Evolutionary conservation across 2,797 vertebrate species (phyloP), one percentile per base, ranked within the genome.

Genomic region (Acanthurus tractus): DNA sequence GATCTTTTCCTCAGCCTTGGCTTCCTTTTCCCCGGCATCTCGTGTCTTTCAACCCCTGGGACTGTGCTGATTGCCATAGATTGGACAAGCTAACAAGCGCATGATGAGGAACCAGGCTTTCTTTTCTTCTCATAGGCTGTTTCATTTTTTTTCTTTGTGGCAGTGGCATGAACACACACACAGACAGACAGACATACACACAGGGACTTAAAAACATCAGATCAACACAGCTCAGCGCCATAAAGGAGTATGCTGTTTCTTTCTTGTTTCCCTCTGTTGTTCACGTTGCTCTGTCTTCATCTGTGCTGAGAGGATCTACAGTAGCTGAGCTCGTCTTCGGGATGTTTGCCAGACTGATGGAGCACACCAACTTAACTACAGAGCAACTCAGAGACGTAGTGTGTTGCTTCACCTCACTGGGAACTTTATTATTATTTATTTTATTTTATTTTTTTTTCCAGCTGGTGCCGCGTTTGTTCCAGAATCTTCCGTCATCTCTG

Each of bases 11-110:
- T 97, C 96, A 96, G 97, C 95, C 96, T 96, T 96, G 91, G 96
- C 96, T 97, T 97, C 95, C 93, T 92, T 97, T 97, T 96, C 95
- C 93, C 95, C 94, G 92, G 91, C 90, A 70, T 96, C 96, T 97
- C 94, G 93, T 97, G 95, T 97, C 97, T 99, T 96, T 97, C 96
- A 97, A 96, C 97, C 97, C 97, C 93, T 95, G 98, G 97, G 98
- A 98, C 96, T 86, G 92, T 94, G 96, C 96, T 98, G 97, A 99
- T 99, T 98, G 98, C 97, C 96, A 97, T 96, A 99, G 97, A 98
- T 98, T 98, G 97, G 97, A 99, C 97, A 99, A 97, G 96, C 97
- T 99, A 99, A 99, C 97, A 97, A 99, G 96, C 95, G 87, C 97
- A 97, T 97, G 97, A 97, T 97, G 96, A 98, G 97, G 96, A 97